Evolutionary conservation across 1,140 invertebrate species (phyloP).

Genomic region (Hetaerina americana): DNA sequence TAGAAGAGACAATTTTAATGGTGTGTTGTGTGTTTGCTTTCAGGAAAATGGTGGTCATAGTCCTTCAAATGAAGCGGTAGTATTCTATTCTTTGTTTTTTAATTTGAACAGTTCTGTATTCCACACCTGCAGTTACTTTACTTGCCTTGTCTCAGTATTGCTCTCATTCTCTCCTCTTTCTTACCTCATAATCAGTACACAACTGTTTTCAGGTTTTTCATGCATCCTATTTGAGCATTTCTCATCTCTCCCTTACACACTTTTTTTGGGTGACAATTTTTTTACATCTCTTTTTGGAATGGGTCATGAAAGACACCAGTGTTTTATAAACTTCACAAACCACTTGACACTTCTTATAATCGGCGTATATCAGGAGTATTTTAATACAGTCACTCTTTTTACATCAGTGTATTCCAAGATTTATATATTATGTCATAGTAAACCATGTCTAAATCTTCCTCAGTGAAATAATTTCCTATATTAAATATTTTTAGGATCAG

Average conservation of each 20-base stretch:
- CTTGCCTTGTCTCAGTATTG: constrained; percentile 9
- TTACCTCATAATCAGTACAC: background rate
- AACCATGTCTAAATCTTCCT: too few species aligned
- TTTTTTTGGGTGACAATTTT: constrained; percentile 4
- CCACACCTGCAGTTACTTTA: constrained; percentile 5
- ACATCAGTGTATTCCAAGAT: too few species aligned
- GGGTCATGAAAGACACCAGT: background rate
- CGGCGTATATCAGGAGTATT: too few species aligned
- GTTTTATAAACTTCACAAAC: too few species aligned
- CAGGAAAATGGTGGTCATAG: constrained; percentile 51
- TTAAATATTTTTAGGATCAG: too few species aligned
- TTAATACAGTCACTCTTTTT: too few species aligned
- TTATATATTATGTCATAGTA: too few species aligned
- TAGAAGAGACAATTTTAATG: background rate
- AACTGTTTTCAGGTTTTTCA: background rate
- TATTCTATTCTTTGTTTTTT: constrained; percentile 29
- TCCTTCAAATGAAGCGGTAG: constrained; percentile 41
- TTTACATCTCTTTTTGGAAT: constrained; percentile 2
- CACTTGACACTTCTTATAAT: too few species aligned
- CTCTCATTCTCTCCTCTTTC: constrained; percentile 6
- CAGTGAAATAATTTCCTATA: too few species aligned
- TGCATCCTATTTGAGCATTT: background rate
- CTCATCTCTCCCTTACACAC: background rate
- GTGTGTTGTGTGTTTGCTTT: constrained; percentile 29
- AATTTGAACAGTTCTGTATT: constrained; percentile 26